Evolutionary conservation across 2,797 vertebrate genomes (phyloP).

Genomic region (Myotis planiceps): DNA sequence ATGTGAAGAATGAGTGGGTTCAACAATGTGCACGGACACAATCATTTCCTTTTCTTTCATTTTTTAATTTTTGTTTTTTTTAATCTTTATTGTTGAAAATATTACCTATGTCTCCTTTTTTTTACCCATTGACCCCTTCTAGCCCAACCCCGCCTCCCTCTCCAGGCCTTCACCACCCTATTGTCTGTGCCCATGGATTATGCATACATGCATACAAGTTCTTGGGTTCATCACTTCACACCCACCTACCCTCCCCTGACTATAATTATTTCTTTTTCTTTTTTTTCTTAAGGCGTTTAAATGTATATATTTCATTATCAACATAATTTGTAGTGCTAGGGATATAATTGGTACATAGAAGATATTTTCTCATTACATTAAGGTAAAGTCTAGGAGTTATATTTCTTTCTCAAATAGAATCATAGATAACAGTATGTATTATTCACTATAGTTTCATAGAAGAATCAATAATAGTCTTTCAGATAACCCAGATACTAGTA

Average conservation of each 20-base stretch:
- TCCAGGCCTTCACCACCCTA: too few relatives aligned
- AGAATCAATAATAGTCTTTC: not conserved
- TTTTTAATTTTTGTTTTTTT: too few relatives aligned
- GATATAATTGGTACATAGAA: not conserved
- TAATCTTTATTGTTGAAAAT: too few relatives aligned
- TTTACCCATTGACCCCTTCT: too few relatives aligned
- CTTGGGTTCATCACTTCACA: too few relatives aligned
- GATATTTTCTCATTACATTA: not conserved
- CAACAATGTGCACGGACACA: not conserved
- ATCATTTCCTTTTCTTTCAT: not conserved
- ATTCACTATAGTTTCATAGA: not conserved
- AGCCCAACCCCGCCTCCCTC: too few relatives aligned
- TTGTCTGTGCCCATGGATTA: too few relatives aligned
- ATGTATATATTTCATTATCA: not conserved
- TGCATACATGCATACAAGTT: too few relatives aligned
- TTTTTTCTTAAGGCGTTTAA: not conserved
- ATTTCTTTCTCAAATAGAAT: not conserved
- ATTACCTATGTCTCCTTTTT: too few relatives aligned
- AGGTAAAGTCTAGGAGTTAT: not conserved
- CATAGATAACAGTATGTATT: conserved; percentile 23
- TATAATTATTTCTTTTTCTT: not conserved
- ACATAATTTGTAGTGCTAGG: not conserved
- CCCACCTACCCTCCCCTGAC: too few relatives aligned
- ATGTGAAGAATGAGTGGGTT: not conserved
- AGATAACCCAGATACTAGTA: not conserved